Evolutionary conservation across 2,797 vertebrate genomes (phyloP), one percentile per base, ranked within the genome.

Genomic region (Anguilla megastoma): DNA sequence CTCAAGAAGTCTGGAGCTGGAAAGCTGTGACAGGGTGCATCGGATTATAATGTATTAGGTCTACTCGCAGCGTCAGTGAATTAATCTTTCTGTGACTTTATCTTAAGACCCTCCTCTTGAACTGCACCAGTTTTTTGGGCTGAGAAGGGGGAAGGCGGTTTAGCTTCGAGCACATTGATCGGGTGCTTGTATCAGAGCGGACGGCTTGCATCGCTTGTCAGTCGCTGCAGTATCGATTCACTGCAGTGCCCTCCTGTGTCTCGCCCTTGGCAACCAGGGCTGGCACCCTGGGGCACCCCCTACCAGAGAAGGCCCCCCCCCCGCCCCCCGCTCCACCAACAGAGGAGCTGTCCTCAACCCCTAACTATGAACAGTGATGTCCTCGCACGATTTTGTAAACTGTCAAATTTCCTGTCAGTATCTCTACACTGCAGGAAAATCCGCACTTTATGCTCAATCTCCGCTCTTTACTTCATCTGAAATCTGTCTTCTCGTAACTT

Each of bases 151-250:
- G 48, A 71, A 87, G 86, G 87, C 9, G 18, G 36, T 89, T 87
- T 90, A 74, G 84, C 89, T 87, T 88, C 89, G 33, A 85, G 71
- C 87, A 88, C 92, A 94, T 92, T 92, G 92, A 92, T 92, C 91
- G 92, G 85, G 88, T 7, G 82, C 86, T 89, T 86, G 88, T 24
- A 3, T 88, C 69, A 90, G 87, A 85, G 86, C 76, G 82, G 87
- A 85, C 74, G 86, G 76, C 58, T 14, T 48, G 21, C 14, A 0
- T 24, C 56, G 36, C 45, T 24, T 71, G 41, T 54, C 41, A 63
- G 27, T 36, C 45, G 2, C 45, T 45, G 45, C 41, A 82, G 41
- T 50, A 82, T 45, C 36, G 79, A 45, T 82, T 52, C 21, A 21
- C 33, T 3, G 56, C 18, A 24, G 45, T 83, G 27, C 27, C 27